These are phyloP conservation scores for Pollenia amentaria DNA, from an alignment of 2,888 invertebrate species.

Conservation along the genomic window DNA sequence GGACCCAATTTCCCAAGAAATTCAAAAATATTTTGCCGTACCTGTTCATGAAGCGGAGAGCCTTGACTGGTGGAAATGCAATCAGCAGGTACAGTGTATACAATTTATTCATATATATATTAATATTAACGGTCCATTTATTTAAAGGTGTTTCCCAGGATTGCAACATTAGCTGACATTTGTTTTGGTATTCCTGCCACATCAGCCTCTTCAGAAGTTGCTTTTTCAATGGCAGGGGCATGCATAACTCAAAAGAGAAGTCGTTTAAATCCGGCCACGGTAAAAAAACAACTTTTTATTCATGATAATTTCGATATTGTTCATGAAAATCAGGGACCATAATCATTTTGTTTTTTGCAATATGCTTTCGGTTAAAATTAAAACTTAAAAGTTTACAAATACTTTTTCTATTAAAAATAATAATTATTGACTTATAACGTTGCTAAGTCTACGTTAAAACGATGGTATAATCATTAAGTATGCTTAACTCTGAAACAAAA, in stretches of 20 bases:
- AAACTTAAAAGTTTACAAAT: too few relatives aligned
- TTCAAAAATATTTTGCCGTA: conserved; percentile 21
- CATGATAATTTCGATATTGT: background rate
- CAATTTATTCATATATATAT: background rate
- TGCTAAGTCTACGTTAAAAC: too few relatives aligned
- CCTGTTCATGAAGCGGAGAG: background rate
- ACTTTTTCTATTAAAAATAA: too few relatives aligned
- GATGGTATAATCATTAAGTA: too few relatives aligned
- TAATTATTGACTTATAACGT: too few relatives aligned
- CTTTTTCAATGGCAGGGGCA: background rate
- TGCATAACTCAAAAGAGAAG: background rate
- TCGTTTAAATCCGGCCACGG: background rate
- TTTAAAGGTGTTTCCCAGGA: background rate
- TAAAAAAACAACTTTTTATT: background rate
- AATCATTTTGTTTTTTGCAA: too few relatives aligned
- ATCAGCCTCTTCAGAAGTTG: conserved; percentile 1
- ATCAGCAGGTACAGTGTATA: background rate
- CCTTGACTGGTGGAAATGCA: conserved; percentile 34
- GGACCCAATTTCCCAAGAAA: background rate
- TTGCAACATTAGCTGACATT: background rate
- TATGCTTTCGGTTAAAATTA: too few relatives aligned
- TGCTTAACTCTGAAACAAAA: too few relatives aligned
- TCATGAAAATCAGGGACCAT: too few relatives aligned
- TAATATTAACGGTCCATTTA: background rate
- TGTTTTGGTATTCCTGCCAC: conserved; percentile 5